phyloP scores from a whole-genome alignment of 1,140 invertebrate species.

The Macrobrachium nipponense region DNA sequence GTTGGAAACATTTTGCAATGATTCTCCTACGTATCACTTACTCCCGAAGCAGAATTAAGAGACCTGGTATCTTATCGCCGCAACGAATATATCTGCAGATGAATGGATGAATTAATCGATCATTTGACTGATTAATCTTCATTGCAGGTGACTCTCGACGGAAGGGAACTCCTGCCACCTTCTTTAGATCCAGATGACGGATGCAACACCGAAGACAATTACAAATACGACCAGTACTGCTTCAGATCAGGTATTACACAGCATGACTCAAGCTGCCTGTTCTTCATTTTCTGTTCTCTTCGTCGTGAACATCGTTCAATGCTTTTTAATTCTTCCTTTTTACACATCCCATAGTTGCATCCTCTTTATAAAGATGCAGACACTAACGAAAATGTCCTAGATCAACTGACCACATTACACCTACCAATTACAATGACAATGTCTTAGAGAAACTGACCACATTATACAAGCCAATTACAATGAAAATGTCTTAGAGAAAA shows the following conservation, averaged over 20 bases:
- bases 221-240: slow-evolving; percentile 79
- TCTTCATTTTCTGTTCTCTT: not conserved
- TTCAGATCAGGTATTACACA: slow-evolving; percentile 75
- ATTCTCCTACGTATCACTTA: not conserved
- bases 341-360: not conserved
- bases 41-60: not conserved
- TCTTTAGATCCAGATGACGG: slow-evolving; percentile 80
- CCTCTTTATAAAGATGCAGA: too few species aligned
- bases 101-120: not conserved
- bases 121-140: not conserved
- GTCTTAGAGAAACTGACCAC: too few species aligned
- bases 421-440: too few species aligned
- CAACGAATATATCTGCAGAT: too few species aligned
- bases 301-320: not conserved
- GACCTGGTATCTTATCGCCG: too few species aligned
- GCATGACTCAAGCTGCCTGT: not conserved
- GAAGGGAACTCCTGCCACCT: slow-evolving; percentile 77
- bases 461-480: too few species aligned
- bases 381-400: too few species aligned
- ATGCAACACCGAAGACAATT: slow-evolving; percentile 79
- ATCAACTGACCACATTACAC: too few species aligned
- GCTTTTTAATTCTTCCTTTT: not conserved
- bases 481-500: too few species aligned
- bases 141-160: slow-evolving; percentile 68
- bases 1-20: not conserved